phyloP scores from a whole-genome alignment of 2,113 vertebrate species.

The Mobula birostris region DNA sequence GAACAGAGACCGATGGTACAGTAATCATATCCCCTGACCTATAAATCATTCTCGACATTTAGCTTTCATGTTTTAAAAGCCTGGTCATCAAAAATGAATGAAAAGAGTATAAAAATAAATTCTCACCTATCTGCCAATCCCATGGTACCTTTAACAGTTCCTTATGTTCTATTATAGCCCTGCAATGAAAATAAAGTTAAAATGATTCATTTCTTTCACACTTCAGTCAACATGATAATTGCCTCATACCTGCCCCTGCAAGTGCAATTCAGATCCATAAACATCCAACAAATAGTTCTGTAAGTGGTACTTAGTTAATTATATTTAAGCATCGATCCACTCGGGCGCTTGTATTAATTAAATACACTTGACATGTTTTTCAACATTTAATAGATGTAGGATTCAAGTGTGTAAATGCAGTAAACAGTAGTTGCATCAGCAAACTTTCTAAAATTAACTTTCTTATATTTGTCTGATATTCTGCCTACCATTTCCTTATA shows the following conservation, averaged over 20 bases:
- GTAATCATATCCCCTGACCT: neutral
- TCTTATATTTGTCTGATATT: neutral
- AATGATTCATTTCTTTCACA: constrained; percentile 10
- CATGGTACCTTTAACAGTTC: constrained; percentile 87
- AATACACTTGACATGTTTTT: constrained; percentile 1
- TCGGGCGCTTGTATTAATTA: neutral
- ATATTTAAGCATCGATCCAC: neutral
- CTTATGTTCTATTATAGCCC: constrained; percentile 95
- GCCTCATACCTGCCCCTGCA: neutral
- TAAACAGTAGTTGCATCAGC: neutral
- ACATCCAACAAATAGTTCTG: neutral
- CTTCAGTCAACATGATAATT: neutral
- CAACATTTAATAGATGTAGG: neutral
- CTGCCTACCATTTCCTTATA: neutral
- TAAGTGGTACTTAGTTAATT: neutral
- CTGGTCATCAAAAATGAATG: neutral
- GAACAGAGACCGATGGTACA: neutral
- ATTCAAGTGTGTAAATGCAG: neutral
- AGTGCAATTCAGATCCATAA: neutral
- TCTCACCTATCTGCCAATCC: constrained; percentile 95
- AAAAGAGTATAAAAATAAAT: constrained; percentile 35
- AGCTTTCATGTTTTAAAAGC: neutral
- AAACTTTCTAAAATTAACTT: neutral
- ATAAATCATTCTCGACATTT: neutral
- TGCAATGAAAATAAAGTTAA: constrained; percentile 54